Base-by-base conservation (phyloP, 2,113 vertebrate species). In the Donacobius atricapilla region DNA sequence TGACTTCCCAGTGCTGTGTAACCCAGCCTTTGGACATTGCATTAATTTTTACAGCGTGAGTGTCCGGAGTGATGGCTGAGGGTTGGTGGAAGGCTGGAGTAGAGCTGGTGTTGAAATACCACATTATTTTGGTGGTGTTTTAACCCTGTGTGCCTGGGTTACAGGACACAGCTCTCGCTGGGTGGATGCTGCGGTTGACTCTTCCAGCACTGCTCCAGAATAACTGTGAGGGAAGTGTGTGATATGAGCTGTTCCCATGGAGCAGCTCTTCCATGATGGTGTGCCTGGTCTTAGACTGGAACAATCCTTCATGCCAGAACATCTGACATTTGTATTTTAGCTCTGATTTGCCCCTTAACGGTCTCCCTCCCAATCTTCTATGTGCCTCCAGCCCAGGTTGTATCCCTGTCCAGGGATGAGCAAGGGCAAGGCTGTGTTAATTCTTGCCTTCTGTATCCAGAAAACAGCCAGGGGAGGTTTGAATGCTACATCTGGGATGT, bases 61-160 rank as follows among this genome's bases (percentile, higher is more conserved):
- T 2, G 7, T 75, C 44, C 12, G 2, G 0, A 33, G 45, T 2
- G 3, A 3, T 37, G 22, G 33, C 64, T 28, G 33, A 0, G 1
- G 6, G 45, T 15, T 76, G 65, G 14, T 16, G 6, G 0, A 4
- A 51, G 21, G 47, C 56, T 54, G 47, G 40, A 54, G 54, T 39
- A 21, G 50, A 83, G 5, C 19, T 15, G 8, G 4, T 40, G 35
- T 48, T 57, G 80, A 35, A 89, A 66, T 17, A 18, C 21, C 7
- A 6, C 4, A 0, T 39, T 11, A 6, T 45, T 83, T 30, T n/a
- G 45, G 33, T 57, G 53, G 4, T 1, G 0, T n/a, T 90, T 73
- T 66, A 65, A 48, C 15, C 21, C 23, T 5, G 0, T 13, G 3
- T 8, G 28, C 13, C n/a, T 0, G 0, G 27, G 50, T 19, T n/a